Evolutionary conservation across 2,888 invertebrate species (phyloP).

Genomic region (Liposcelis brunnea): DNA sequence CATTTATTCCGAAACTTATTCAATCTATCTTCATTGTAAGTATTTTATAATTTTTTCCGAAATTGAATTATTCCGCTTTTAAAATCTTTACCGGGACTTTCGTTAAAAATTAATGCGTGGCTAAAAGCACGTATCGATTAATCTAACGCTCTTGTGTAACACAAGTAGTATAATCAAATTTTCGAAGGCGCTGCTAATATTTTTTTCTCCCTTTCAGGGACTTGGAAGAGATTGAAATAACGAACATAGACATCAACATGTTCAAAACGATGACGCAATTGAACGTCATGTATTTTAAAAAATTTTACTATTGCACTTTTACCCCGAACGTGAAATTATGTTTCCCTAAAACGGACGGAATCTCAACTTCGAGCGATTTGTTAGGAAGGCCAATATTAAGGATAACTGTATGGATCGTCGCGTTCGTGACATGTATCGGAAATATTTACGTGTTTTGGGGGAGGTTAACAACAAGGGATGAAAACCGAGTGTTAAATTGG

Average conservation of each 20-base stretch:
- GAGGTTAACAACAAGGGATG: constrained; percentile 38
- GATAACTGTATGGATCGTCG: constrained; percentile 43
- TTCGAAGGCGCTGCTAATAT: neutral
- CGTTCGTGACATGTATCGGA: constrained; percentile 38
- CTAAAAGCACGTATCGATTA: constrained; percentile 7
- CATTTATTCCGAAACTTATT: constrained; percentile 16
- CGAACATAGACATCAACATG: constrained; percentile 30
- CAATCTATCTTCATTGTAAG: constrained; percentile 20
- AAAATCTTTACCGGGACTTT: no score
- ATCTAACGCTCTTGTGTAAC: constrained; percentile 9
- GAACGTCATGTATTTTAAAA: constrained; percentile 39
- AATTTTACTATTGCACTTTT: constrained; percentile 43
- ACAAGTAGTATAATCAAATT: neutral
- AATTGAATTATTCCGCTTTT: constrained; percentile 2
- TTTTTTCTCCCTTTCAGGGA: constrained; percentile 25
- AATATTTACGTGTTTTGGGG: constrained; percentile 45
- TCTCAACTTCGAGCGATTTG: constrained; percentile 41
- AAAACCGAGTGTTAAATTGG: constrained; percentile 42
- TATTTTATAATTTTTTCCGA: constrained; percentile 8
- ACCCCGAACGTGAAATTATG: constrained; percentile 39
- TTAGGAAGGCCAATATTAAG: constrained; percentile 37
- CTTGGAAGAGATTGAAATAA: constrained; percentile 34
- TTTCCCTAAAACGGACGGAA: constrained; percentile 41
- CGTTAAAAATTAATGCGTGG: no score
- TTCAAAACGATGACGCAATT: constrained; percentile 31